phyloP scores from a whole-genome alignment of 2,113 vertebrate species.

The Macroglossus sobrinus region DNA sequence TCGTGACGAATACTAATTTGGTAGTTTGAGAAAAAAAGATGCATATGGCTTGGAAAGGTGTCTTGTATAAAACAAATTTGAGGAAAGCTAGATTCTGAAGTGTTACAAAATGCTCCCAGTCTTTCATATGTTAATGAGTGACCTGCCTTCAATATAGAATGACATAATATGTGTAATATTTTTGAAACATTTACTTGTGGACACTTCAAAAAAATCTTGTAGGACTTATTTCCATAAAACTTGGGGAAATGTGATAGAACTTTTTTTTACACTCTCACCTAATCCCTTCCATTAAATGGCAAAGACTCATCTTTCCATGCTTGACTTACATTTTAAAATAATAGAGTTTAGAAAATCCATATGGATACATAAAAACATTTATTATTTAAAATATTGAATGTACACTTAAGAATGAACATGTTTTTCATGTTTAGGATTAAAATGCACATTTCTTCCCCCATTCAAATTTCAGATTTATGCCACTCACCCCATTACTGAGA shows the following conservation, averaged over 20 bases:
- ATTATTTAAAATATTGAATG: slow-evolving; percentile 31
- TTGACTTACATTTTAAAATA: slow-evolving; percentile 51
- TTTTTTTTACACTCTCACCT: neutral
- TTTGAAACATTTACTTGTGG: slow-evolving; percentile 40
- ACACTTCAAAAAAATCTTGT: neutral
- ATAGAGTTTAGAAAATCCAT: slow-evolving; percentile 35
- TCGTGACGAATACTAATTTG: neutral
- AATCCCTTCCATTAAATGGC: slow-evolving; percentile 65
- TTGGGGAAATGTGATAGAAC: slow-evolving; percentile 15
- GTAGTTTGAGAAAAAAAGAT: neutral
- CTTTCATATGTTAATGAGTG: slow-evolving; percentile 22
- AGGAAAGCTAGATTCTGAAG: neutral
- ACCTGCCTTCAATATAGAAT: neutral
- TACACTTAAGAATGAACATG: slow-evolving; percentile 30
- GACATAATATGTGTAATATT: neutral
- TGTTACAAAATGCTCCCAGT: neutral
- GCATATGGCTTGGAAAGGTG: neutral
- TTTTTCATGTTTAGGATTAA: slow-evolving; percentile 40
- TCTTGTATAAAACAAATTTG: neutral
- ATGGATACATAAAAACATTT: neutral
- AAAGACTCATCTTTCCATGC: neutral
- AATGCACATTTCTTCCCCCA: slow-evolving; percentile 32
- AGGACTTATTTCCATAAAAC: slow-evolving; percentile 13
- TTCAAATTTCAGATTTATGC: slow-evolving; percentile 29
- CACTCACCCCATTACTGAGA: neutral